Evolutionary conservation across 2,113 vertebrate genomes (phyloP), one percentile per base, ranked within the genome.

Genomic region (Fulmarus glacialis): DNA sequence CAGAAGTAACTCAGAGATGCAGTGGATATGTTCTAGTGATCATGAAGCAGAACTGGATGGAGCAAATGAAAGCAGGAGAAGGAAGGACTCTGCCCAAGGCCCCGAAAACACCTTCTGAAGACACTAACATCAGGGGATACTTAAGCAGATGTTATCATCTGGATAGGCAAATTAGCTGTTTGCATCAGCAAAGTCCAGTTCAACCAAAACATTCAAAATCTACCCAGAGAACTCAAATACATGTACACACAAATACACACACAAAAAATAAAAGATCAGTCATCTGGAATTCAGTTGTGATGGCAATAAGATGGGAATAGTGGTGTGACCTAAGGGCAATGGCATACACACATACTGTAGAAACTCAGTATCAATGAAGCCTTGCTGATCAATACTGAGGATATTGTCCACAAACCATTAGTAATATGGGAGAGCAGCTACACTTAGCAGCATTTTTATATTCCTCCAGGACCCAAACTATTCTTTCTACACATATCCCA

Each of bases 1-100:
- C 27, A 91, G 47, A 96, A 92, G 27, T 71, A 96, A 87, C 73
- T 93, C 56, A 75, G 34, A 93, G 42, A 94, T 70, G 73, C 12
- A 89, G 89, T 53, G 66, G 48, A 22, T 66, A 77, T 79, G 84
- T 82, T 67, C 43, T 9, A 91, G 56, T 20, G 53, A 87, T 45
- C 48, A 58, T 58, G 83, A 89, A 85, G 56, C 47, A 89, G 58
- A 95, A 93, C 15, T 38, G 55, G 26, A 92, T 70, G 70, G 58
- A 96, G 8, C 18, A 91, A 82, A 93, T 15, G 15, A 89, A 84
- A 45, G 47, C 23, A 84, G 62, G 13, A 79, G 40, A 21, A 95
- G 15, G 52, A 87, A 75, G 34, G 43, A 53, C 55, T 79, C 38
- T 74, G 50, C 15, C 42, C 56, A 55, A 82, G n/a, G 73, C 30